Conservation (phyloP, 2,797 vertebrate genomes). For the Triplophysa bombifrons region DNA sequence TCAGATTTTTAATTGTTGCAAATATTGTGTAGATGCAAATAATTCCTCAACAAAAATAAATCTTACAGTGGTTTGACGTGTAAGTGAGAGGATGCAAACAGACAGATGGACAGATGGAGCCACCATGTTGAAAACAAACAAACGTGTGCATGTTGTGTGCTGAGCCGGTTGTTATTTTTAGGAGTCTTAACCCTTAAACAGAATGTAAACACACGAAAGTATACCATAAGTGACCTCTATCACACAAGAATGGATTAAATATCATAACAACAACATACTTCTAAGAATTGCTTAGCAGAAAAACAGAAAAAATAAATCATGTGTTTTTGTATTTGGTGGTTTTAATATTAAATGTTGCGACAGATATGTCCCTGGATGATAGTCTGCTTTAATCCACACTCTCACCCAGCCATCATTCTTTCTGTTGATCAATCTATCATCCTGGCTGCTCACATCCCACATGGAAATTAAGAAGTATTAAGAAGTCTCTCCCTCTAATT, state of each 20-base stretch:
- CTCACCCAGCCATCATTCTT: background rate
- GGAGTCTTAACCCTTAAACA: background rate
- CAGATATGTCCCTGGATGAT: slow-evolving; percentile 13
- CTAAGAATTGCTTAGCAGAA: background rate
- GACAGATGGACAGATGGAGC: background rate
- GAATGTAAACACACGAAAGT: slow-evolving; percentile 1
- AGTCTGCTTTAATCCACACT: slow-evolving; percentile 16
- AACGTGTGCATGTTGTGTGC: background rate
- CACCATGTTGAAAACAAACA: background rate
- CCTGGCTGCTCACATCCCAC: slow-evolving; percentile 13
- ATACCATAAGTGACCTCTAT: background rate
- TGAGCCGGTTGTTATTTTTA: slow-evolving; percentile 18
- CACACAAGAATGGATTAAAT: slow-evolving; percentile 6
- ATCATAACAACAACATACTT: background rate
- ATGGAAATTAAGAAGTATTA: slow-evolving; percentile 21
- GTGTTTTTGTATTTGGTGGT: background rate
- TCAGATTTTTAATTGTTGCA: too few species aligned
- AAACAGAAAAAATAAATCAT: background rate
- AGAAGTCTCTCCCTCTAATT: background rate
- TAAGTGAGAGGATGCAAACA: background rate
- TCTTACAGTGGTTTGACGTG: too few species aligned
- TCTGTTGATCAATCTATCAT: slow-evolving; percentile 30
- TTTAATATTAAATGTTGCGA: background rate
- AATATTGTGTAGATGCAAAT: too few species aligned
- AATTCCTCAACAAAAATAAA: too few species aligned